These are phyloP conservation scores for Dreissena polymorpha DNA, from an alignment of 1,140 invertebrate genomes.

Conservation along the genomic window DNA sequence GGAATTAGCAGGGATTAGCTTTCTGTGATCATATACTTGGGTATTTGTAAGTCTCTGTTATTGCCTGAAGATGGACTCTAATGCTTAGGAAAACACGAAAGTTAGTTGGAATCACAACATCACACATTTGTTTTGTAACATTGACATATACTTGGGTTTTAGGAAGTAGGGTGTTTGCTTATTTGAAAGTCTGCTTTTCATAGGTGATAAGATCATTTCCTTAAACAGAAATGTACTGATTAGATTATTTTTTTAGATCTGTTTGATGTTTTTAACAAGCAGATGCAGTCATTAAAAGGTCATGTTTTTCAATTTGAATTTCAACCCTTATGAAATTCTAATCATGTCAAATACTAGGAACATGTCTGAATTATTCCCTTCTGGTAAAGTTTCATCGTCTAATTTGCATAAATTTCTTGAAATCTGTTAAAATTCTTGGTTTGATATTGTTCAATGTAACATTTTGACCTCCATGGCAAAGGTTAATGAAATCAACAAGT, in stretches of 20 bases:
- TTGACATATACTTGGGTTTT: conserved; percentile 45
- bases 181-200: neutral
- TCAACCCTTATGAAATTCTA: neutral
- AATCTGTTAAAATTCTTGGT: neutral
- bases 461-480: conserved; percentile 7
- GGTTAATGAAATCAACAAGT: conserved; percentile 56
- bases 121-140: conserved; percentile 44
- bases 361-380: neutral
- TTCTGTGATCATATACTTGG: conserved; percentile 34
- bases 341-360: neutral
- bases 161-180: conserved; percentile 17
- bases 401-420: neutral
- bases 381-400: neutral
- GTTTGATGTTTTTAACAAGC: neutral
- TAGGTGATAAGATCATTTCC: conserved; percentile 25
- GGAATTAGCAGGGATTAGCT: conserved; percentile 30
- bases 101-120: neutral
- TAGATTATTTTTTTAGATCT: neutral
- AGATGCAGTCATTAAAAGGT: neutral
- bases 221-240: neutral
- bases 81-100: conserved; percentile 26
- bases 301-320: neutral
- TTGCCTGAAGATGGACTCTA: conserved; percentile 17
- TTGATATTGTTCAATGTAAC: neutral
- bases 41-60: conserved; percentile 2